Conservation (phyloP, 2,113 vertebrate species). For the Epinephelus lanceolatus region DNA sequence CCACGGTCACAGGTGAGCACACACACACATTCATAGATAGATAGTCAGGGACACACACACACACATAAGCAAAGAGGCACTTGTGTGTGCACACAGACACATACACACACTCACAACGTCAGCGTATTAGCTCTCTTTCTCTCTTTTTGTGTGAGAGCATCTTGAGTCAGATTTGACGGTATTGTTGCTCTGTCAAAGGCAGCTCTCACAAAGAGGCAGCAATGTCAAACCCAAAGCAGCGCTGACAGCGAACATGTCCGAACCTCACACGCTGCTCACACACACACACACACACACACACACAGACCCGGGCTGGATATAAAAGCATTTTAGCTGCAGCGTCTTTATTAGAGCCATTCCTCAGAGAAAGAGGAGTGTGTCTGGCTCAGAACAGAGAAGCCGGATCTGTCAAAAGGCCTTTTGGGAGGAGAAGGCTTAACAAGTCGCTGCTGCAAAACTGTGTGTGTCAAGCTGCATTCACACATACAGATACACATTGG, state of each 20-base stretch:
- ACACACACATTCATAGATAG: neutral
- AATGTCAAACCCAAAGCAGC: conserved; percentile 35
- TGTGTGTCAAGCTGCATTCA: neutral
- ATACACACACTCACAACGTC: conserved; percentile 31
- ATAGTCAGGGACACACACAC: conserved; percentile 31
- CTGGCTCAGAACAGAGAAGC: conserved; percentile 14
- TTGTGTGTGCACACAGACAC: conserved; percentile 35
- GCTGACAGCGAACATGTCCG: conserved; percentile 62
- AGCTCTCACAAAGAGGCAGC: conserved; percentile 50
- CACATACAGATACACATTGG: neutral
- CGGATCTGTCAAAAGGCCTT: conserved; percentile 15
- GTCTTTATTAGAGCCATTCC: conserved; percentile 32
- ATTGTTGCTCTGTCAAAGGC: conserved; percentile 71
- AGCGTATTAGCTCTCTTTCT: conserved; percentile 43
- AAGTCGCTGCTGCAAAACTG: neutral
- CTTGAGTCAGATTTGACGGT: conserved; percentile 53
- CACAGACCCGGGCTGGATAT: conserved; percentile 19
- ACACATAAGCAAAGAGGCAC: conserved; percentile 30
- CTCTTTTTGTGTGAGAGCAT: conserved; percentile 46
- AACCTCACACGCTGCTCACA: conserved; percentile 49
- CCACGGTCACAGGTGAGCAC: conserved; percentile 71
- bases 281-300: conserved; percentile 25
- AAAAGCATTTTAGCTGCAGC: conserved; percentile 27
- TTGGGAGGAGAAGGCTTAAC: conserved; percentile 5
- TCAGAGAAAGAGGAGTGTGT: conserved; percentile 23